Conservation (phyloP, 2,113 vertebrate genomes). For the Tragelaphus imberbis region DNA sequence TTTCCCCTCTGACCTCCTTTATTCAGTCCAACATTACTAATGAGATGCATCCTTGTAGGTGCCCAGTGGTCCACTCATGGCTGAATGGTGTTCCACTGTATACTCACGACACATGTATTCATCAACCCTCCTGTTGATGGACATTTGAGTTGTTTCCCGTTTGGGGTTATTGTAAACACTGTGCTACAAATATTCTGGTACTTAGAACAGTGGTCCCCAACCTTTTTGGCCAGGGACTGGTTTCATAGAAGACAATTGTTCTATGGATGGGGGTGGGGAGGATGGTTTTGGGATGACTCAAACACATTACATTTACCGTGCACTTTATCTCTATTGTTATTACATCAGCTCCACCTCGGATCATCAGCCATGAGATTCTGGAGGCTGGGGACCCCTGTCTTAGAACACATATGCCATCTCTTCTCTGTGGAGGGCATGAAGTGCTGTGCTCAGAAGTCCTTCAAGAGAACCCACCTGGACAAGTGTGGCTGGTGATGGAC, state of each 20-base stretch:
- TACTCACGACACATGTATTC: fast-evolving
- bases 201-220: neutral
- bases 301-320: neutral
- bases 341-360: neutral
- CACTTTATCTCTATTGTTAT: neutral
- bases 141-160: neutral
- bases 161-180: neutral
- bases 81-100: neutral
- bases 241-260: neutral
- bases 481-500: neutral
- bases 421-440: neutral
- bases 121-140: neutral
- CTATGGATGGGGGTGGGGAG: neutral
- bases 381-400: neutral
- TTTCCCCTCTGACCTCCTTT: neutral
- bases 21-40: neutral
- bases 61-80: fast-evolving
- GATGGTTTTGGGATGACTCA: neutral
- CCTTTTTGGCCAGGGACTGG: neutral
- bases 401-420: neutral
- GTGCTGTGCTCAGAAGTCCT: neutral
- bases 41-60: neutral
- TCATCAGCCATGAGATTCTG: neutral
- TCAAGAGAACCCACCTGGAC: neutral
- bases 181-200: neutral